Percentiles rank a stretch among this genome's conserved stretches.
Evolutionary conservation across 2,797 vertebrate species (phyloP).

Genomic region (Amazona ochrocephala): DNA sequence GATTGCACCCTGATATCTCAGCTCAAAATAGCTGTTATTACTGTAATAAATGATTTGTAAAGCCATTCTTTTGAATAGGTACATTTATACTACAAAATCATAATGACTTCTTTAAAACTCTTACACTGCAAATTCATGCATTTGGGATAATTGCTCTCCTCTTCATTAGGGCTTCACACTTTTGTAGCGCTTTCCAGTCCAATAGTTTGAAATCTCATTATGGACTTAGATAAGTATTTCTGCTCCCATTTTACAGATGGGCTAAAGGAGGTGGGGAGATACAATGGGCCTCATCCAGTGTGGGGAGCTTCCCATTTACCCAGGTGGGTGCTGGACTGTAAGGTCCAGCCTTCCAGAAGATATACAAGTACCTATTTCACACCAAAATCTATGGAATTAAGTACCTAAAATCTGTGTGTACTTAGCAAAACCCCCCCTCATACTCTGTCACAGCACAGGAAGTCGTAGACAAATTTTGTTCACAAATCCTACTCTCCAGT

Average conservation of each 20-base stretch:
- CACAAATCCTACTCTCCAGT: not conserved
- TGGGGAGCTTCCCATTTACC: not conserved
- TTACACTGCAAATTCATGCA: slow-evolving; percentile 50
- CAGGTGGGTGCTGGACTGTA: not conserved
- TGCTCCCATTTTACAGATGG: slow-evolving; percentile 46
- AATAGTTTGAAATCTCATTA: slow-evolving; percentile 51
- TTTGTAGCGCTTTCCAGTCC: slow-evolving; percentile 49
- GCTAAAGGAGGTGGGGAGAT: slow-evolving; percentile 20
- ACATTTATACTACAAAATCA: slow-evolving; percentile 58
- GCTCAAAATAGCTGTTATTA: slow-evolving; percentile 66
- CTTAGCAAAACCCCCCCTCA: not conserved
- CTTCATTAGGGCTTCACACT: slow-evolving; percentile 67
- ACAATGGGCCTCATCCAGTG: slow-evolving; percentile 5
- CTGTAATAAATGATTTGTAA: slow-evolving; percentile 65
- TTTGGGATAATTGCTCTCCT: slow-evolving; percentile 58
- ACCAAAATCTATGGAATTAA: not conserved
- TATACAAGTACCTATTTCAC: not conserved
- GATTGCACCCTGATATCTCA: slow-evolving; percentile 56
- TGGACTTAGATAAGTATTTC: slow-evolving; percentile 35
- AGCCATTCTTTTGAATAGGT: slow-evolving; percentile 62
- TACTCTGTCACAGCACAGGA: not conserved
- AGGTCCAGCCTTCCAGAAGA: not conserved
- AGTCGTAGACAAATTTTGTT: not conserved
- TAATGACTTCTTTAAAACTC: slow-evolving; percentile 69
- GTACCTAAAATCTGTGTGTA: not conserved